These are phyloP conservation scores for Pteromalus puparum DNA, from an alignment of 1,140 invertebrate genomes.

Conservation along the genomic window DNA sequence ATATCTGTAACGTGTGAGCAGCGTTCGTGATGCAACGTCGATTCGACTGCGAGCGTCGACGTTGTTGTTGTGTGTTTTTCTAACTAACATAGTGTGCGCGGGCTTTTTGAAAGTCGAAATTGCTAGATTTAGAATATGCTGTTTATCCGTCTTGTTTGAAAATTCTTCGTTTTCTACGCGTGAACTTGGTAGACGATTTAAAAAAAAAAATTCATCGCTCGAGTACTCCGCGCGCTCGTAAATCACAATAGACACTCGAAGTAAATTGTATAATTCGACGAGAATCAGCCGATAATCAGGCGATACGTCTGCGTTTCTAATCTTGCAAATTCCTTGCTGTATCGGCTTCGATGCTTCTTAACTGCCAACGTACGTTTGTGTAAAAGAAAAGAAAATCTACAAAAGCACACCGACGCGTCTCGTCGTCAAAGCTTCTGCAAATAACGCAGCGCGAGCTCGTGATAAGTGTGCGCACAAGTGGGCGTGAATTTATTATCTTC, in stretches of 20 bases:
- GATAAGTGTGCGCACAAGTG: conserved; percentile 1
- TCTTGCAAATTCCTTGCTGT: neutral
- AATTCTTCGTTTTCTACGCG: too few relatives aligned
- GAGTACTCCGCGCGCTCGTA: too few relatives aligned
- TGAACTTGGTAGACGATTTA: too few relatives aligned
- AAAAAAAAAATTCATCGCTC: too few relatives aligned
- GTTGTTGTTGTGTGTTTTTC: too few relatives aligned
- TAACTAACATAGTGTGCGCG: too few relatives aligned
- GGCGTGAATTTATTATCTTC: conserved; percentile 42
- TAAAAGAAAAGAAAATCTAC: neutral
- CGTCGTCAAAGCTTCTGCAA: neutral
- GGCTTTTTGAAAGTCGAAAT: too few relatives aligned
- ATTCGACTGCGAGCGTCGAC: neutral
- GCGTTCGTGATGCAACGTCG: neutral
- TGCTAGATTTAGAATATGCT: too few relatives aligned
- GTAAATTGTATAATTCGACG: neutral
- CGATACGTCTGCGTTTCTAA: neutral
- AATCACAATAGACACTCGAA: neutral
- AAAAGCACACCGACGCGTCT: neutral
- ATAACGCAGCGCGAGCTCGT: neutral
- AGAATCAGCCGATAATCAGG: neutral
- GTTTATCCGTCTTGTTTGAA: too few relatives aligned
- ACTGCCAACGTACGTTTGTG: conserved; percentile 16
- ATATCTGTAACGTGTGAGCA: neutral
- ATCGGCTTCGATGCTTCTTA: neutral